Base-by-base conservation (phyloP, 1,140 invertebrate species). In the Anadara kagoshimensis region DNA sequence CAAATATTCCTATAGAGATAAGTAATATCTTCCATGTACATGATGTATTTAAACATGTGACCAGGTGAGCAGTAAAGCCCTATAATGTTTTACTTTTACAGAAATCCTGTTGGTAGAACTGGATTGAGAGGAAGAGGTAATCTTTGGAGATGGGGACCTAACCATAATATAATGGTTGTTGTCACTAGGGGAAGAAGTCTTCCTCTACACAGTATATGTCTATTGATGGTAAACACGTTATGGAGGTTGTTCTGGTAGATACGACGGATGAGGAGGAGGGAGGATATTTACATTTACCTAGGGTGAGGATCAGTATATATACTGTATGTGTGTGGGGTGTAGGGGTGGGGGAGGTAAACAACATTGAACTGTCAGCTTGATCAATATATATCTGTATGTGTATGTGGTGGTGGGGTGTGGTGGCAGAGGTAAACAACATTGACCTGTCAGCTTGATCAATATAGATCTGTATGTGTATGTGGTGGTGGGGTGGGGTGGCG, bases 81-180 rank as follows among this genome's bases (percentile, higher is more conserved):
- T 57, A 4, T n/a, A 12, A 20, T 43, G n/a, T 29, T 61, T 49
- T 16, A 20, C 58, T 44, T n/a, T 20, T 68, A 22, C 70, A 85
- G 83, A 71, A 91, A 91, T 76, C 89, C 90, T 2, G 83, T 85
- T 70, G 90, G 90, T 43, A 73, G 90, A 63, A 90, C 90, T 18
- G 90, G 90, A 14, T 65, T 90, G 11, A 69, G 88, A 54, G 90
- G 90, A 7, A 79, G 86, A 71, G 90, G 90, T 8, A 76, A 75
- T 36, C 72, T 90, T 45, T 83, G 80, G 58, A 82, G 87, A 10
- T 90, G 89, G 85, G 90, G 90, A 26, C 90, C 90, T 10, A 91
- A 91, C 75, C 89, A 90, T 72, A 80, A 79, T 56, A 84, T 90
- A 20, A 73, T 84, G 16, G 72, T 86, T 0, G 77, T 90, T 22